phyloP scores from a whole-genome alignment of 2,797 vertebrate species.

The Enteromius argenteus region DNA sequence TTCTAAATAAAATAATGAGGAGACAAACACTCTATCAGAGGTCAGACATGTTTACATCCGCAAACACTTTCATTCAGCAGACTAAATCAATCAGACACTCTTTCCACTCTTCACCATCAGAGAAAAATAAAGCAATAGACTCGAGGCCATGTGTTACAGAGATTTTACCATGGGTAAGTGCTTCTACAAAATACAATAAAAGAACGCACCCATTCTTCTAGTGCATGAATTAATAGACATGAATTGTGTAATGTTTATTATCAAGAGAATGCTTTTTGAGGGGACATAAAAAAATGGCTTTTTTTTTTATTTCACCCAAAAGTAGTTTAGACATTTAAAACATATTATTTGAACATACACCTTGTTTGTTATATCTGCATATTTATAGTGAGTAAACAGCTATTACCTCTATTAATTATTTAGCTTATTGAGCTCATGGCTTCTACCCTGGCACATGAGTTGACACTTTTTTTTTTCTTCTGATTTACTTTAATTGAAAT shows the following conservation, averaged over 20 bases:
- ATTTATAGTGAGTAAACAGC: background rate
- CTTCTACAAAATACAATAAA: background rate
- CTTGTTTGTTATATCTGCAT: background rate
- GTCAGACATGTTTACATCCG: background rate
- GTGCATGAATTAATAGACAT: background rate
- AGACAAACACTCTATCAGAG: background rate
- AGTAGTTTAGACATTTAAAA: background rate
- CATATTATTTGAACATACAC: background rate
- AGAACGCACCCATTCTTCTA: background rate
- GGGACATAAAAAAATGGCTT: background rate
- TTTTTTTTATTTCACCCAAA: background rate
- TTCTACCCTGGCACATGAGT: background rate
- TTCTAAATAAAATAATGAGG: constrained; percentile 23
- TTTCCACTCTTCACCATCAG: background rate
- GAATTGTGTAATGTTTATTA: background rate
- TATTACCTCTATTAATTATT: background rate
- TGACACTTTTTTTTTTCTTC: background rate
- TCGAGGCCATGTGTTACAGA: background rate
- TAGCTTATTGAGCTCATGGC: background rate
- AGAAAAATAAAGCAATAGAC: constrained; percentile 11
- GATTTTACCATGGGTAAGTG: background rate
- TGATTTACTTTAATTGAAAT: background rate
- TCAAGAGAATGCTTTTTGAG: background rate
- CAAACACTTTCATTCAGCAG: background rate
- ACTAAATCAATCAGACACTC: constrained; percentile 7